Percentiles rank a stretch among this genome's conserved stretches.
Conservation (phyloP, 92 coral and sea anemone genomes). For the Phenganax subtilis region DNA sequence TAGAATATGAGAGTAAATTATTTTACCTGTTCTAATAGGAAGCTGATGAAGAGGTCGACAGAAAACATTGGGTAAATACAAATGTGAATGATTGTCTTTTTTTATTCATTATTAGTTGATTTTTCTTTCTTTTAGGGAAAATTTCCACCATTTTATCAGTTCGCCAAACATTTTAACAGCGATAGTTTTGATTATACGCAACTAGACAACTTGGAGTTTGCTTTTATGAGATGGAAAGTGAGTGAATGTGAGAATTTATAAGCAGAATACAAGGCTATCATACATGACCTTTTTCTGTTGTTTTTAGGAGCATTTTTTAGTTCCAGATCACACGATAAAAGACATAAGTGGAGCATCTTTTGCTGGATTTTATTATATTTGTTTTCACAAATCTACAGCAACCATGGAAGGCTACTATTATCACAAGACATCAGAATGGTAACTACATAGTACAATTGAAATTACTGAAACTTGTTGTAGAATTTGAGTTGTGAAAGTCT, state of each 20-base stretch:
- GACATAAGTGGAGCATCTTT: slow-evolving; percentile 96
- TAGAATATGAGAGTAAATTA: neutral
- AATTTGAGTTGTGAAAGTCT: neutral
- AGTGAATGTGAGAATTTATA: slow-evolving; percentile 3
- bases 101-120: neutral
- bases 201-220: slow-evolving; percentile 90
- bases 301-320: slow-evolving; percentile 89
- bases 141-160: slow-evolving; percentile 96
- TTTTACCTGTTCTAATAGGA: slow-evolving; percentile 50
- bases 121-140: slow-evolving; percentile 61
- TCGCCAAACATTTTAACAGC: slow-evolving; percentile 91
- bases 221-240: slow-evolving; percentile 99
- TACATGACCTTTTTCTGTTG: no score
- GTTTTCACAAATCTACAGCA: slow-evolving; percentile 96
- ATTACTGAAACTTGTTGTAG: neutral
- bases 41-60: slow-evolving; percentile 99
- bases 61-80: slow-evolving; percentile 88
- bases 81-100: neutral
- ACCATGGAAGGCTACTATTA: slow-evolving; percentile 98
- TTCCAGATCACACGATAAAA: slow-evolving; percentile 93
- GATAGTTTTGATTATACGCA: slow-evolving; percentile 92
- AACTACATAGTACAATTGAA: neutral
- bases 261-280: no score
- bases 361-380: slow-evolving; percentile 96
- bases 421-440: slow-evolving; percentile 98